A percentile compares a stretch with the other conserved stretches of the same genome.
These are phyloP conservation scores for Microtus pennsylvanicus DNA, from an alignment of 2,113 vertebrate genomes.

Conservation along the genomic window DNA sequence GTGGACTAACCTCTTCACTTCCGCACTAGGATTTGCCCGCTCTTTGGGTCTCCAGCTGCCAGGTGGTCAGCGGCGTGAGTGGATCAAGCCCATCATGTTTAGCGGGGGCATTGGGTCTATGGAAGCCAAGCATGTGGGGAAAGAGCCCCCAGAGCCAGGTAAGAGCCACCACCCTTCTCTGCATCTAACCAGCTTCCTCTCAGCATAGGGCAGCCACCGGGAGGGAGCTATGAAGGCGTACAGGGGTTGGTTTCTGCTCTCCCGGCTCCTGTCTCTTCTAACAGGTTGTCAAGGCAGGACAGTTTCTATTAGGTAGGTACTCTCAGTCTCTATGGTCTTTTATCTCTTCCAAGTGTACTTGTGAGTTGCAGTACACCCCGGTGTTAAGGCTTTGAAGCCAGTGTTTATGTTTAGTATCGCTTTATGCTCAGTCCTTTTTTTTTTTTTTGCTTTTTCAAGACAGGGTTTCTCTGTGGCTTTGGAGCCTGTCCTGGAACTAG, in stretches of 20 bases:
- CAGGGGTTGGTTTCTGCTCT: not conserved
- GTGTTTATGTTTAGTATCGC: not conserved
- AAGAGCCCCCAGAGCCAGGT: constrained; percentile 90
- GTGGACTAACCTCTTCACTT: not conserved
- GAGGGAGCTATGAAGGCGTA: not conserved
- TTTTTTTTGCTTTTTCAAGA: too few relatives aligned
- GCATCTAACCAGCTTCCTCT: not conserved
- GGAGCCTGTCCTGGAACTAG: too few relatives aligned
- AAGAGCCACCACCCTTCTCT: not conserved
- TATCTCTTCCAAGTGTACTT: not conserved
- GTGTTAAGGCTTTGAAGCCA: not conserved
- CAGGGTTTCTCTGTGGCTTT: too few relatives aligned
- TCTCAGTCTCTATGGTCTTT: not conserved
- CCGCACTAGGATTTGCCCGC: constrained; percentile 91
- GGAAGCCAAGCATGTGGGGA: constrained; percentile 90
- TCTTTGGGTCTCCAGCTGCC: constrained; percentile 92
- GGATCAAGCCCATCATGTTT: constrained; percentile 99
- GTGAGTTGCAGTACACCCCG: not conserved
- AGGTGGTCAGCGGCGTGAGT: constrained; percentile 91
- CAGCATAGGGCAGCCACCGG: not conserved
- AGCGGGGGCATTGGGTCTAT: constrained; percentile 94
- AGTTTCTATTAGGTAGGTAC: not conserved
- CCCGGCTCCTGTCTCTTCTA: not conserved
- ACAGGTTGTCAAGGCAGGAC: not conserved
- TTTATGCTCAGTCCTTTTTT: not conserved